Conservation (phyloP, 2,888 invertebrate species). For the Alloplasta piceator region DNA sequence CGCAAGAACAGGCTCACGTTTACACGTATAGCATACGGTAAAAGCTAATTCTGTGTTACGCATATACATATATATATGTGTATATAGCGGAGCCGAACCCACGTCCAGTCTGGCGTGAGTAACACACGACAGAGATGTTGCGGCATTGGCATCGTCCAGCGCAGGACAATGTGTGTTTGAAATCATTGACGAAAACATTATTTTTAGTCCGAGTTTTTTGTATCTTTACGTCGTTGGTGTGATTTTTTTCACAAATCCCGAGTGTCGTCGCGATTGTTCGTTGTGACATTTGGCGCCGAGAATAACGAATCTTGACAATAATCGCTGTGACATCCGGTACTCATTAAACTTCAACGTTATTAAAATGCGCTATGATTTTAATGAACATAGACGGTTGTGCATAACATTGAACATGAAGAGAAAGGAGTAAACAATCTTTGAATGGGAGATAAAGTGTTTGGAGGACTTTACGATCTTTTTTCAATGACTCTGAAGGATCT, state of each 20-base stretch:
- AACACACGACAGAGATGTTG: not conserved
- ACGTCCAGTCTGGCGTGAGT: not conserved
- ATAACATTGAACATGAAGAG: too few species aligned
- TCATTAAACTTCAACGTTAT: too few species aligned
- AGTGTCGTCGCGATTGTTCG: too few species aligned
- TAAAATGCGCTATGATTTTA: too few species aligned
- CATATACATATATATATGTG: not conserved
- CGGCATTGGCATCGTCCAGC: not conserved
- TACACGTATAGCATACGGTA: not conserved
- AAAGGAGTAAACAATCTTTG: too few species aligned
- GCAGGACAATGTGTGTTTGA: not conserved
- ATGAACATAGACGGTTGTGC: too few species aligned
- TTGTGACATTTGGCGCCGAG: too few species aligned
- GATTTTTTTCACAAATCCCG: not conserved
- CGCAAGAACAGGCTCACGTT: constrained; percentile 3
- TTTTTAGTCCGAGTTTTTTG: not conserved
- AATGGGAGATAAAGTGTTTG: too few species aligned
- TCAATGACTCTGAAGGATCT: too few species aligned
- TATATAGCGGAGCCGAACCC: not conserved
- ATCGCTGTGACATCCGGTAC: too few species aligned
- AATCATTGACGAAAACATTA: not conserved
- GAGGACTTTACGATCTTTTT: too few species aligned
- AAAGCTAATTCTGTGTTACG: not conserved
- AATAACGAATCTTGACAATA: too few species aligned
- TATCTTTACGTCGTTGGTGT: not conserved